Conservation (phyloP, 2,797 vertebrate species). For the Nannoperca australis region DNA sequence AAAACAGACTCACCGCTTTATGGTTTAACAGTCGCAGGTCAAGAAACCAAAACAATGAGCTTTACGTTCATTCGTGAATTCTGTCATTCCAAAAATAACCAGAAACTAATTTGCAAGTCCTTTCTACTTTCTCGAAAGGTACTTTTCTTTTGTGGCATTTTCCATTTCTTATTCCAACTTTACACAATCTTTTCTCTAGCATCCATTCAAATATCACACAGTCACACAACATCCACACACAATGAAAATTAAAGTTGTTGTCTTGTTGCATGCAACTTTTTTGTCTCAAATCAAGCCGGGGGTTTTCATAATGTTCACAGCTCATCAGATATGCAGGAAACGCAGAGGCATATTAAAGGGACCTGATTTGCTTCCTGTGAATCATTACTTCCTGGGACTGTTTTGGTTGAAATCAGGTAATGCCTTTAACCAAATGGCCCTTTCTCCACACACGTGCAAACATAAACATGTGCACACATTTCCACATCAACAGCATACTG, state of each 20-base stretch:
- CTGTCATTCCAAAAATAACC: not conserved
- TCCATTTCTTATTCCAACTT: not conserved
- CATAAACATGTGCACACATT: not conserved
- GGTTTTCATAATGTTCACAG: not conserved
- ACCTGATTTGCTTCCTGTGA: conserved; percentile 10
- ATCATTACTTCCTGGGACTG: conserved; percentile 4
- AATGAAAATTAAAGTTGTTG: not conserved
- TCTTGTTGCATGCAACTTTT: not conserved
- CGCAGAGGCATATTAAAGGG: not conserved
- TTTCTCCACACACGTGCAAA: not conserved
- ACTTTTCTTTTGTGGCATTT: not conserved
- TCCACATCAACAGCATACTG: not conserved
- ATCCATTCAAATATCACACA: not conserved
- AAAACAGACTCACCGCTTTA: too few relatives aligned
- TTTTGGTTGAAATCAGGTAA: too few relatives aligned
- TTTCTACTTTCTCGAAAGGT: not conserved
- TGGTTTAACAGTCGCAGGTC: too few relatives aligned
- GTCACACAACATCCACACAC: not conserved
- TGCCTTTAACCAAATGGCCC: not conserved
- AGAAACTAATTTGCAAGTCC: not conserved
- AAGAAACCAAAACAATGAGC: too few relatives aligned
- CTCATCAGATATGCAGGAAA: not conserved
- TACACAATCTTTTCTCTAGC: not conserved
- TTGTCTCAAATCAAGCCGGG: not conserved
- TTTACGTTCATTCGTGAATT: not conserved